A percentile compares a stretch with the other conserved stretches of the same genome.
Evolutionary conservation across 2,113 vertebrate genomes (phyloP).

Genomic region (Tautogolabrus adspersus): DNA sequence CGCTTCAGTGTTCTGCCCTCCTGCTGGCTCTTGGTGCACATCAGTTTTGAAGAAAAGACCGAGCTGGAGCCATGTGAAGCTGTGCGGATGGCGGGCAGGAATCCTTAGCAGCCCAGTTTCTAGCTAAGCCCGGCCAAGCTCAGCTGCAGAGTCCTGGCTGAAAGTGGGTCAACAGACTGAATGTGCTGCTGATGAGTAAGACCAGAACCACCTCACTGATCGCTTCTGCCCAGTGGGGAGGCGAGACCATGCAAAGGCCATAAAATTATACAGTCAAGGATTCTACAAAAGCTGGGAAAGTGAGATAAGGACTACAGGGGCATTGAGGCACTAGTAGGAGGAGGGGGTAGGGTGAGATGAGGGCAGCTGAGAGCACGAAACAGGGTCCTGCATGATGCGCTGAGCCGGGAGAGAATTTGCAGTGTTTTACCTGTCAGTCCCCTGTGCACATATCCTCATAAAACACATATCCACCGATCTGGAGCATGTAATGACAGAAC

Average conservation of each 20-base stretch:
- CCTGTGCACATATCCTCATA: constrained; percentile 79
- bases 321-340: constrained; percentile 11
- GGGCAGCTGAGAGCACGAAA: constrained; percentile 33
- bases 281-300: constrained; percentile 53
- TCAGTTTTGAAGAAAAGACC: constrained; percentile 48
- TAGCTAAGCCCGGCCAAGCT: constrained; percentile 21
- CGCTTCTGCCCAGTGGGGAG: constrained; percentile 40
- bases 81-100: constrained; percentile 8
- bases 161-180: constrained; percentile 64
- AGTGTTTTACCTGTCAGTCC: constrained; percentile 79
- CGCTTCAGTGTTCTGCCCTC: constrained; percentile 46
- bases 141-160: constrained; percentile 37
- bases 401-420: constrained; percentile 44
- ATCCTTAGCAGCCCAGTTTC: constrained; percentile 38
- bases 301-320: constrained; percentile 29
- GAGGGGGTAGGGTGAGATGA: constrained; percentile 1
- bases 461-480: constrained; percentile 84
- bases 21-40: constrained; percentile 40
- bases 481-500: constrained; percentile 81
- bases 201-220: constrained; percentile 58
- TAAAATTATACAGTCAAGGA: constrained; percentile 51
- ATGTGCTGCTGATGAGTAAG: constrained; percentile 58
- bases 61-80: constrained; percentile 48
- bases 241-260: constrained; percentile 72
- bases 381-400: constrained; percentile 38